Percentiles rank a stretch among this genome's conserved stretches.
phyloP scores from a whole-genome alignment of 2,113 vertebrate genomes.

The Gymnocephalus cernua region DNA sequence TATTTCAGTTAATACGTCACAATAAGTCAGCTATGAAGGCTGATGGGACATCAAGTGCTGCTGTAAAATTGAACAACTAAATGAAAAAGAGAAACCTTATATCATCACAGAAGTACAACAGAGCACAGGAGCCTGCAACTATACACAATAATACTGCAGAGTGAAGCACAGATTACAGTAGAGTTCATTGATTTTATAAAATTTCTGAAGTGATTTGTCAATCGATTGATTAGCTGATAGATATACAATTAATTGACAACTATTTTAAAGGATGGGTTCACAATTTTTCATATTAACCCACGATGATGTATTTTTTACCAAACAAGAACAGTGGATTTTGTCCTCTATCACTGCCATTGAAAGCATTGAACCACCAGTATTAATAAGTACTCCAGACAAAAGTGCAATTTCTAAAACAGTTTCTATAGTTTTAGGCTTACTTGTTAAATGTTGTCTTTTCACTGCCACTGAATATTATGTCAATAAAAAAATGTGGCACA shows the following conservation, averaged over 20 bases:
- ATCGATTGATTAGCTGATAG: background rate
- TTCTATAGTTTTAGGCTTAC: background rate
- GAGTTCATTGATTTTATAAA: background rate
- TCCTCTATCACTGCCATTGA: background rate
- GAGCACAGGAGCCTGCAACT: conserved; percentile 2
- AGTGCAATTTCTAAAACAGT: background rate
- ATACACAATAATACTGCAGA: background rate
- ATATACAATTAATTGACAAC: background rate
- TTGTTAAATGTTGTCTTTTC: background rate
- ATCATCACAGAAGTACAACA: conserved; percentile 17
- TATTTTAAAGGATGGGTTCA: background rate
- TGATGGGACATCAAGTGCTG: background rate
- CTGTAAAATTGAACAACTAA: conserved; percentile 17
- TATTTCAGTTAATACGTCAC: background rate
- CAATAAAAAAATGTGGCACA: background rate
- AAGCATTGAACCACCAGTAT: background rate
- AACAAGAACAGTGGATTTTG: background rate
- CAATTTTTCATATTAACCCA: background rate
- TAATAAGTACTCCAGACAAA: background rate
- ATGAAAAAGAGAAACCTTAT: conserved; percentile 22
- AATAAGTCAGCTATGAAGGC: background rate
- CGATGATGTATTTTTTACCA: background rate
- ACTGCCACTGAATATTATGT: background rate
- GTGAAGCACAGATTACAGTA: background rate
- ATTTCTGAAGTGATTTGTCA: background rate